Conservation (phyloP, 2,888 invertebrate genomes). For the Trichogramma evanescens region DNA sequence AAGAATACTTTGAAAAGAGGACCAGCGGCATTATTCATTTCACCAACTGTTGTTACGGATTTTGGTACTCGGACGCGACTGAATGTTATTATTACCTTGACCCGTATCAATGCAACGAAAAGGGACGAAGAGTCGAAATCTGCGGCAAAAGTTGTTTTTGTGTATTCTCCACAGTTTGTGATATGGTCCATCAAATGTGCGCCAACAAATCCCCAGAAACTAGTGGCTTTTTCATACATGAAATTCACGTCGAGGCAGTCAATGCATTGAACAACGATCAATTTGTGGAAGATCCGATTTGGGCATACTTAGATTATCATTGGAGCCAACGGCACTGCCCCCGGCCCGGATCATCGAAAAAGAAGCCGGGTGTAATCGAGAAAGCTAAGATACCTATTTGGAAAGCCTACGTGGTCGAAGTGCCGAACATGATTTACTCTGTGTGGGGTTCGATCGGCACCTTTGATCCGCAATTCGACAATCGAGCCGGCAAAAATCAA, state of each 20-base stretch:
- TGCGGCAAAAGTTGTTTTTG: slow-evolving; percentile 34
- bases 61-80: slow-evolving; percentile 39
- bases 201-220: slow-evolving; percentile 32
- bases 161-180: slow-evolving; percentile 32
- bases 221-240: slow-evolving; percentile 42
- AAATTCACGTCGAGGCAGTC: slow-evolving; percentile 37
- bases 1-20: slow-evolving; percentile 29
- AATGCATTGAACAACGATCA: slow-evolving; percentile 30
- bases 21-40: slow-evolving; percentile 39
- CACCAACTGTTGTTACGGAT: slow-evolving; percentile 42
- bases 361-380: not conserved
- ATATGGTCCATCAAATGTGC: slow-evolving; percentile 38
- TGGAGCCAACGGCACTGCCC: slow-evolving; percentile 34
- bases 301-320: slow-evolving; percentile 42
- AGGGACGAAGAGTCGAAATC: slow-evolving; percentile 29
- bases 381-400: slow-evolving; percentile 27
- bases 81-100: slow-evolving; percentile 41
- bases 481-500: slow-evolving; percentile 36
- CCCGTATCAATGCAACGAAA: slow-evolving; percentile 36
- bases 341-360: slow-evolving; percentile 1
- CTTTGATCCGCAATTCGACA: slow-evolving; percentile 35
- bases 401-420: slow-evolving; percentile 40
- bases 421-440: slow-evolving; percentile 38
- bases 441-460: slow-evolving; percentile 41
- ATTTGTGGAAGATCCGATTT: slow-evolving; percentile 41